Percentiles rank a stretch among this genome's conserved stretches.
Conservation (phyloP, 64 coral and sea anemone species). For the Catalaphyllia jardinei region DNA sequence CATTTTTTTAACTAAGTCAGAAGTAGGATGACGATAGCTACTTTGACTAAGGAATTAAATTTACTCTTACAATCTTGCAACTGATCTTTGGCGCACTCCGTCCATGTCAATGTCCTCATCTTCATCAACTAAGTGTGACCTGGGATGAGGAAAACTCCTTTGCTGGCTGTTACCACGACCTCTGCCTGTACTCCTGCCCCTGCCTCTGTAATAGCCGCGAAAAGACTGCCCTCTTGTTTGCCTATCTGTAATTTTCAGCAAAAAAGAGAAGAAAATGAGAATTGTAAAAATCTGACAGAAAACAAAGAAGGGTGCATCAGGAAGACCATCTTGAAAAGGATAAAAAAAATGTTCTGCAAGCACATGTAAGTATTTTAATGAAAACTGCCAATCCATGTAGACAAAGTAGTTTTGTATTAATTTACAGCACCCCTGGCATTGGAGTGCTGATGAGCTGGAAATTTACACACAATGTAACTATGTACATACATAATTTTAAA, state of each 20-base stretch:
- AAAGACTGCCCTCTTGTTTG: slow-evolving; percentile 32
- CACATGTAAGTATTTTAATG: too few relatives aligned
- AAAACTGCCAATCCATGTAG: too few relatives aligned
- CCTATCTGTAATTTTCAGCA: not conserved
- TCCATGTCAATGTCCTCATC: slow-evolving; percentile 67
- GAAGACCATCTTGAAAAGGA: too few relatives aligned
- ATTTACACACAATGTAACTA: too few relatives aligned
- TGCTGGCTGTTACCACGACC: not conserved
- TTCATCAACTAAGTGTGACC: slow-evolving; percentile 50
- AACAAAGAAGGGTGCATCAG: too few relatives aligned
- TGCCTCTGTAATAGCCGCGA: slow-evolving; percentile 29
- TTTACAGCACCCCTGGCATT: too few relatives aligned
- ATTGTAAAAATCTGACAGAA: not conserved
- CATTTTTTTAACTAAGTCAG: too few relatives aligned
- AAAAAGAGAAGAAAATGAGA: not conserved
- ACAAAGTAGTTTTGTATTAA: too few relatives aligned
- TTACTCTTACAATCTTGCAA: slow-evolving; percentile 54
- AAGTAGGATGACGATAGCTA: not conserved
- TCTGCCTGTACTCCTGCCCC: slow-evolving; percentile 10
- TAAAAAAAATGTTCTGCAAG: too few relatives aligned
- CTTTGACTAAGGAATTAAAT: not conserved
- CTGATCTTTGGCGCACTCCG: not conserved
- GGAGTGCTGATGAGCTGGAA: too few relatives aligned
- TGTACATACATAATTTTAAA: too few relatives aligned
- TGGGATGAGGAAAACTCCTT: slow-evolving; percentile 33